Percentiles rank a stretch among this genome's conserved stretches.
phyloP scores from a whole-genome alignment of 2,797 vertebrate species.

The Atherinosoma microstoma region DNA sequence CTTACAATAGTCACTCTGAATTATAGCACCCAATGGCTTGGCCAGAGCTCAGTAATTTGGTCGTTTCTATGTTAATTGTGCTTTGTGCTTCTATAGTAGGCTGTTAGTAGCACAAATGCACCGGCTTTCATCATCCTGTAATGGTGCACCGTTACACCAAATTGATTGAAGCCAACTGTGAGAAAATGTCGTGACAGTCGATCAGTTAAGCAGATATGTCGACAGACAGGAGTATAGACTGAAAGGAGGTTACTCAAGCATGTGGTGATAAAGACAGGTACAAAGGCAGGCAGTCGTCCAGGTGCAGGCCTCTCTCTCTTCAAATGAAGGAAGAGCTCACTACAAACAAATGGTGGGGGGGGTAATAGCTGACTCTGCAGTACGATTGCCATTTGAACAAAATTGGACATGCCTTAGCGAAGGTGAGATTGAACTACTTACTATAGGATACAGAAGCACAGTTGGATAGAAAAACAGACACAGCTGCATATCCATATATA shows the following conservation, averaged over 20 bases:
- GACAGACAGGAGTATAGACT: constrained; percentile 27
- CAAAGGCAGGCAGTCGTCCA: constrained; percentile 57
- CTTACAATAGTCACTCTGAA: constrained; percentile 69
- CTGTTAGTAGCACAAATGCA: constrained; percentile 59
- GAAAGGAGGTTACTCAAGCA: constrained; percentile 43
- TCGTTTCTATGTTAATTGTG: constrained; percentile 83
- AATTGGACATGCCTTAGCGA: constrained; percentile 56
- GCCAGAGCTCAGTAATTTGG: constrained; percentile 70
- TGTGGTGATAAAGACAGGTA: constrained; percentile 44
- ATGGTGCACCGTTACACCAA: constrained; percentile 49
- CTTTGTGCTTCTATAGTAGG: constrained; percentile 59
- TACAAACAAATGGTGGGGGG: constrained; percentile 42
- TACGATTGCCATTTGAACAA: constrained; percentile 61
- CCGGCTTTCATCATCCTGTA: constrained; percentile 42
- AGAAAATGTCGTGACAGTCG: constrained; percentile 66
- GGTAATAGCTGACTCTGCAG: constrained; percentile 63
- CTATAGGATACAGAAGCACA: constrained; percentile 26
- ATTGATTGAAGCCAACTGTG: constrained; percentile 67
- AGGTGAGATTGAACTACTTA: constrained; percentile 46
- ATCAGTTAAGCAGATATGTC: constrained; percentile 60
- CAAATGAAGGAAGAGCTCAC: constrained; percentile 46
- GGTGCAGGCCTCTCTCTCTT: constrained; percentile 43
- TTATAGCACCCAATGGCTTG: constrained; percentile 65
- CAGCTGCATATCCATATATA: constrained; percentile 15
- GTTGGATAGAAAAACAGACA: constrained; percentile 30